Base-by-base conservation (phyloP, 2,888 invertebrate species). In the Pyrochroa serraticornis region DNA sequence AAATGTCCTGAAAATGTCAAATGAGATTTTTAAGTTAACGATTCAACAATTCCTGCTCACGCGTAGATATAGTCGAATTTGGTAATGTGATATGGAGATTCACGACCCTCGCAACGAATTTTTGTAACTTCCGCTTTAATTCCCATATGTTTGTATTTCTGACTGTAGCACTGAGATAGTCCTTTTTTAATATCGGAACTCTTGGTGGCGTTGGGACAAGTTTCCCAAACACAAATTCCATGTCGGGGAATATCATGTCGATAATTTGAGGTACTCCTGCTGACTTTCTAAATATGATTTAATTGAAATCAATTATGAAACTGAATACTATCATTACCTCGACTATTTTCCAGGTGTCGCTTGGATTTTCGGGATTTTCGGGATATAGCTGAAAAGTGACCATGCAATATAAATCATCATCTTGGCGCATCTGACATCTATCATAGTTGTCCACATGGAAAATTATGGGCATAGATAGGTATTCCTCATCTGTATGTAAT, bases 231-330 rank as follows among this genome's bases (percentile, higher is more conserved):
- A 35, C 50, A 50, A 9, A 50, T 35, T 6, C 42, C 42, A 42
- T 50, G 50, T 34, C 42, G 37, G 6, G 41, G 22, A 1, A 33
- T 10, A 8, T 50, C 50, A 42, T 50, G 50, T 42, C 42, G 31
- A 13, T 42, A 41, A 13, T 50, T 50, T 7, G 2, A n/a, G 3
- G 7, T 12, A 32, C 31, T 9, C 13, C 2, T 12, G 32, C 8
- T 10, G 10, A 22, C 33, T 47, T 47, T 36, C 34, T 46, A 14
- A 14, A 35, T 35, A 22, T 14, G n/a, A 22, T 41, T 46, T 6
- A 5, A 33, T 1, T 43, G 3, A 31, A 45, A 13, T 22, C 22
- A 46, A 22, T 14, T 22, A 14, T 14, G 8, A 9, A 13, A 13
- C 7, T 34, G 1, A 36, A 22, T 36, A 22, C 35, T 36, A 7